Base-by-base conservation (phyloP, 30 jellyfish, hydroid and myxozoan species). In the Pelagia noctiluca region DNA sequence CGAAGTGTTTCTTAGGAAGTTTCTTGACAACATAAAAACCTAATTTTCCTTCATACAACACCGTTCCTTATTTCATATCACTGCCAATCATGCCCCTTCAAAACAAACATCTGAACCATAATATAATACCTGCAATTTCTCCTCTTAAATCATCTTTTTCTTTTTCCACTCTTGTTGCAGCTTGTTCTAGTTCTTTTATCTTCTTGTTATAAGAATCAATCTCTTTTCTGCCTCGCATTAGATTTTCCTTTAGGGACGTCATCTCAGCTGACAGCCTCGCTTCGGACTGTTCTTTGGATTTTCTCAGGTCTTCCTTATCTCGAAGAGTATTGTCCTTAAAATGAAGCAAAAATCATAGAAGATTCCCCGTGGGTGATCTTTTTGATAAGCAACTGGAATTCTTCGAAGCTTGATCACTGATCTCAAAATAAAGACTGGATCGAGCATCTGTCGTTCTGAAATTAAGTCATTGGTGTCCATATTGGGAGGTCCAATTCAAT, bases 91-190 rank as follows among this genome's bases (percentile, higher is more conserved):
- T n/a, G n/a, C n/a, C n/a, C n/a, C n/a, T n/a, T n/a, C n/a, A n/a
- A n/a, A n/a, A n/a, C n/a, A n/a, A n/a, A n/a, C n/a, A n/a, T n/a
- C n/a, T n/a, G n/a, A n/a, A n/a, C n/a, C n/a, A n/a, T n/a, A n/a
- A 33, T 10, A 10, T 35, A 28, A 71, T 19, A 89, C 97, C 97
- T 63, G 96, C 85, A 13, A 83, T 63, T 18, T 90, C 97, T 23
- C 97, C 96, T 83, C 85, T 76, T 29, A 90, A 48, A 1, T 83
- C 95, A 25, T 69, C 91, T 21, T 52, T 80, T 70, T 82, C 96
- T 50, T 77, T 90, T 50, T 90, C 96, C 16, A 82, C 24, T 21
- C 21, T 73, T 62, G 57, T 35, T 11, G 76, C 49, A 21, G 23
- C 32, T 13, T 63, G 25, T 23, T 82, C 75, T 16, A 62, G 32